Evolutionary conservation across 2,797 vertebrate species (phyloP), one percentile per base, ranked within the genome.

Genomic region (Hippocampus kuda): DNA sequence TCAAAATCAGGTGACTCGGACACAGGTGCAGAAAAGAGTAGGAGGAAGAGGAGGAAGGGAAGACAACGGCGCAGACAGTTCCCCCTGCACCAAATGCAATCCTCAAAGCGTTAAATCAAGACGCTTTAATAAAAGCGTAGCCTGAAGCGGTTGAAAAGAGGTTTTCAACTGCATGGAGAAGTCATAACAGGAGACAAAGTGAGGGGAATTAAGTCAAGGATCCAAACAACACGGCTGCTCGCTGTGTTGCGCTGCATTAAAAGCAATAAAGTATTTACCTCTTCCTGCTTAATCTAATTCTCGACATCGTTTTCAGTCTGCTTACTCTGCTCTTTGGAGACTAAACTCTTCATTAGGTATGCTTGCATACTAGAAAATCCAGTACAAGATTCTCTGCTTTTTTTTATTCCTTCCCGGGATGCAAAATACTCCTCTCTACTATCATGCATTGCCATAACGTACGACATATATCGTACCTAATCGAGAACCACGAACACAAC

Each of bases 21-120:
- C 34, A 34, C 34, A 34, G 34, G 34, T 34, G 34, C 34, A 38
- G 34, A 38, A 38, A 38, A 38, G 34, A 38, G 34, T 38, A 38
- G 12, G n/a, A 26, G 53, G 49, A 51, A 18, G 8, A 7, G 12
- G n/a, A 56, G 53, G 49, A 51, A 18, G 2, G 22, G 18, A 13
- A 59, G 56, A 70, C 59, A 67, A 42, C 5, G 44, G 34, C 71
- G 56, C 68, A 65, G 72, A 72, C 57, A 41, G 63, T 4, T 69
- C 70, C 30, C 70, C 34, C 57, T 38, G n/a, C 38, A 72, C 59
- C 42, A 44, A 65, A 18, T 69, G 44, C 53, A 72, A 77, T 73
- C 65, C 48, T 67, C 48, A 68, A 42, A 3, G 67, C 73, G 74
- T 71, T 68, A 69, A 67, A 56, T 70, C 38, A 27, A 9, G 11